These are phyloP conservation scores for Condylura cristata DNA, from an alignment of 2,113 vertebrate genomes.

Conservation along the genomic window DNA sequence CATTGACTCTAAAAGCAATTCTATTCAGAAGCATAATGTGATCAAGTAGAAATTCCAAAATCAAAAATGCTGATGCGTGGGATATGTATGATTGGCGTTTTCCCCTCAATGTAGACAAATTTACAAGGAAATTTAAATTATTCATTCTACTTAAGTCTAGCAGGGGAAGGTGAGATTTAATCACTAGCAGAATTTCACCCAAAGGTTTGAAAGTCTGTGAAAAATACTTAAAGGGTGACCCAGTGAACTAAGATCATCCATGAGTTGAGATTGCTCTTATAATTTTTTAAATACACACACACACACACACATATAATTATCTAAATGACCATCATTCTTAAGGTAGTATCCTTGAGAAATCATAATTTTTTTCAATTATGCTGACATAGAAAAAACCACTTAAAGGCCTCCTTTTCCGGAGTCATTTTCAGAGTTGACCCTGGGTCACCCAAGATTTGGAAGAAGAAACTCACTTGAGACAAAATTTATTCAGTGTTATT, in stretches of 20 bases:
- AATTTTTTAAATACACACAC: background rate
- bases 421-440: background rate
- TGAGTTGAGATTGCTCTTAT: background rate
- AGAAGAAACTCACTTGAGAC: background rate
- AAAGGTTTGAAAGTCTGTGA: background rate
- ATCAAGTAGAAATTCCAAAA: conserved; percentile 26
- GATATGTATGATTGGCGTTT: background rate
- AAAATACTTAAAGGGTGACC: background rate
- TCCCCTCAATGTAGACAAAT: background rate
- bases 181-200: background rate
- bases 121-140: conserved; percentile 37
- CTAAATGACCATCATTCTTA: background rate
- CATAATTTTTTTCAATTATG: background rate
- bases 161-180: background rate
- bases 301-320: too few species aligned
- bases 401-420: background rate
- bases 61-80: conserved; percentile 10
- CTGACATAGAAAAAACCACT: background rate
- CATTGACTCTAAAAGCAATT: background rate
- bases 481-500: conserved; percentile 6
- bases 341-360: background rate
- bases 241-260: background rate
- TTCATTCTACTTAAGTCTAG: background rate
- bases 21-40: background rate
- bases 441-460: background rate